A percentile compares a stretch with the other conserved stretches of the same genome.
These are phyloP conservation scores for Caenorhabditis sinica DNA, from an alignment of 2,888 invertebrate species.

Conservation along the genomic window DNA sequence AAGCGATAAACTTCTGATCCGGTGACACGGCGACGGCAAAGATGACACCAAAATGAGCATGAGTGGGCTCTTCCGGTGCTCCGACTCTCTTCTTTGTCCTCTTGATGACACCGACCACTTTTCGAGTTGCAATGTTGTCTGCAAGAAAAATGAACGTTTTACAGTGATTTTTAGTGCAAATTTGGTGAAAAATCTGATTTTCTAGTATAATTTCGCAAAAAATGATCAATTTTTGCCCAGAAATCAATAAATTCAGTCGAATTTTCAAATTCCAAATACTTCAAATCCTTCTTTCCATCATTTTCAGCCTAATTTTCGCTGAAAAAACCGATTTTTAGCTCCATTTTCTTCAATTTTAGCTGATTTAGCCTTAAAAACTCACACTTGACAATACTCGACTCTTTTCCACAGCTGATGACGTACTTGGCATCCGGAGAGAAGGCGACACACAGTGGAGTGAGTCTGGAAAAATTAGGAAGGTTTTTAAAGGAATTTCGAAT, in stretches of 20 bases:
- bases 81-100: conserved; percentile 69
- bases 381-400: conserved; percentile 82
- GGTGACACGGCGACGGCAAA: conserved; percentile 78
- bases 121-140: conserved; percentile 74
- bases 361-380: conserved; percentile 11
- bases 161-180: neutral
- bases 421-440: conserved; percentile 76
- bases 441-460: conserved; percentile 74
- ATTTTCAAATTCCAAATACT: too few relatives aligned
- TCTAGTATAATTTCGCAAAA: too few relatives aligned
- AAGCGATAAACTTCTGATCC: conserved; percentile 78
- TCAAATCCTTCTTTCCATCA: too few relatives aligned
- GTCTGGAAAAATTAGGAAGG: conserved; percentile 50
- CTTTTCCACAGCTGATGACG: conserved; percentile 80
- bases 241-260: too few relatives aligned
- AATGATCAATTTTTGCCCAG: too few relatives aligned
- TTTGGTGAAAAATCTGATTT: neutral
- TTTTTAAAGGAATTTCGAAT: neutral
- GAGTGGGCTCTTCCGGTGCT: conserved; percentile 43
- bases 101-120: conserved; percentile 77
- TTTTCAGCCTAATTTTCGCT: too few relatives aligned
- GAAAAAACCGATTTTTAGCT: too few relatives aligned
- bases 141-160: conserved; percentile 30
- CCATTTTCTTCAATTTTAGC: neutral
- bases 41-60: conserved; percentile 77